A percentile compares a stretch with the other conserved stretches of the same genome.
Evolutionary conservation across 2,113 vertebrate species (phyloP).

Genomic region (Emydocephalus ijimae): DNA sequence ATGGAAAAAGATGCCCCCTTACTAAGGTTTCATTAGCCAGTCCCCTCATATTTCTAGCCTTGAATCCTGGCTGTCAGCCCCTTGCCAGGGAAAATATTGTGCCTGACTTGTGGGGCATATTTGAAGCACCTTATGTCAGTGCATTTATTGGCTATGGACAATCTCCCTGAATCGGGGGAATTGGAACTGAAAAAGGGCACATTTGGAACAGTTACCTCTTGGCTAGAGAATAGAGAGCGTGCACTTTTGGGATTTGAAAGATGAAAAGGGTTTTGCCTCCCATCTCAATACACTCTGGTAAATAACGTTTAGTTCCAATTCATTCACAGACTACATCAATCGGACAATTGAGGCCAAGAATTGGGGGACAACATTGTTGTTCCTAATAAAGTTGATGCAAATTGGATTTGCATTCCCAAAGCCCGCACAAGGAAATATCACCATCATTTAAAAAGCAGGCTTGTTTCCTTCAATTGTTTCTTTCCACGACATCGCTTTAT

Average conservation of each 20-base stretch:
- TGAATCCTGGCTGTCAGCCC: neutral
- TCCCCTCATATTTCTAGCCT: neutral
- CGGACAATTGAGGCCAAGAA: too few relatives aligned
- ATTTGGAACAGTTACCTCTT: too few relatives aligned
- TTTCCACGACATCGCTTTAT: neutral
- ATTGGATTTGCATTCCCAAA: neutral
- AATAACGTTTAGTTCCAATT: too few relatives aligned
- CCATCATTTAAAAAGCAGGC: neutral
- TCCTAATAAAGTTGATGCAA: neutral
- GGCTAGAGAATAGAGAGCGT: too few relatives aligned
- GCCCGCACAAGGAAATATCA: neutral
- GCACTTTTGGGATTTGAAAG: too few relatives aligned
- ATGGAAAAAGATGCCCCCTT: neutral
- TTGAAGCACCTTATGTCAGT: too few relatives aligned
- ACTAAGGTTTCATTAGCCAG: neutral
- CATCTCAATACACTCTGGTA: too few relatives aligned
- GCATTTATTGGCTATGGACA: neutral
- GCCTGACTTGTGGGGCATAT: neutral
- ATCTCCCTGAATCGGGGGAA: neutral
- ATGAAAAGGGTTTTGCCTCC: too few relatives aligned
- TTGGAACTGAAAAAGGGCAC: too few relatives aligned
- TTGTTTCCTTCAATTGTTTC: neutral
- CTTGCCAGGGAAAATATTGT: neutral
- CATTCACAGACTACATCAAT: too few relatives aligned
- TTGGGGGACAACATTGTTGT: neutral